Conservation (phyloP, 2,797 vertebrate genomes). For the Echeneis naucrates region DNA sequence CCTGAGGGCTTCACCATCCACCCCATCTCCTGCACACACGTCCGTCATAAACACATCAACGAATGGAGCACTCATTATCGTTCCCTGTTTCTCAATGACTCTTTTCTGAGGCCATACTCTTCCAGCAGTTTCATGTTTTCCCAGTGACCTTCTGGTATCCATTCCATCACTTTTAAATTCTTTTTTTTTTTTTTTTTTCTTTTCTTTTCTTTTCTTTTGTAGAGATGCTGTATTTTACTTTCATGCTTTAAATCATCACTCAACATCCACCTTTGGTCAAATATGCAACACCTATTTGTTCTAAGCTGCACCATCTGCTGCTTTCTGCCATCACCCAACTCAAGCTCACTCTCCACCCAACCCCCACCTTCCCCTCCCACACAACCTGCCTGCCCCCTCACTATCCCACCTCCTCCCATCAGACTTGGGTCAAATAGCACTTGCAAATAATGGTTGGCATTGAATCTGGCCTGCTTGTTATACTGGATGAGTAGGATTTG, state of each 20-base stretch:
- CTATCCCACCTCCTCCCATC: slow-evolving; percentile 55
- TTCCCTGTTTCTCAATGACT: slow-evolving; percentile 9
- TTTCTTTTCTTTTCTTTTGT: slow-evolving; percentile 1
- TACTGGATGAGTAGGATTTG: slow-evolving; percentile 32
- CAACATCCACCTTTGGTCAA: slow-evolving; percentile 37
- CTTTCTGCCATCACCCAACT: slow-evolving; percentile 76
- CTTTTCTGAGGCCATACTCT: slow-evolving; percentile 14
- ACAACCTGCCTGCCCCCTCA: slow-evolving; percentile 71
- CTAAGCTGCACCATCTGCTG: slow-evolving; percentile 77
- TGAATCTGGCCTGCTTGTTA: slow-evolving; percentile 40
- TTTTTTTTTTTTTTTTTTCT: background rate
- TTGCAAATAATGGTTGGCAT: slow-evolving; percentile 66
- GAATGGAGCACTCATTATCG: slow-evolving; percentile 12
- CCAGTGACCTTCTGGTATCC: slow-evolving; percentile 18
- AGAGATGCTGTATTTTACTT: slow-evolving; percentile 19
- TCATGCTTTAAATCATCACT: slow-evolving; percentile 42
- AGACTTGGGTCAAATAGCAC: slow-evolving; percentile 75
- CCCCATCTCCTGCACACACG: slow-evolving; percentile 33
- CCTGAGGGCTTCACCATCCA: slow-evolving; percentile 45
- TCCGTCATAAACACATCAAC: slow-evolving; percentile 31
- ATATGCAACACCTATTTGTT: slow-evolving; percentile 62
- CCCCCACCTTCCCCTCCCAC: slow-evolving; percentile 20
- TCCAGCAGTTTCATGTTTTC: slow-evolving; percentile 22
- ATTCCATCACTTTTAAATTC: slow-evolving; percentile 5
- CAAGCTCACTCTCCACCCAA: slow-evolving; percentile 64